Base-by-base conservation (phyloP, 2,888 invertebrate species). In the Caenorhabditis sp. region DNA sequence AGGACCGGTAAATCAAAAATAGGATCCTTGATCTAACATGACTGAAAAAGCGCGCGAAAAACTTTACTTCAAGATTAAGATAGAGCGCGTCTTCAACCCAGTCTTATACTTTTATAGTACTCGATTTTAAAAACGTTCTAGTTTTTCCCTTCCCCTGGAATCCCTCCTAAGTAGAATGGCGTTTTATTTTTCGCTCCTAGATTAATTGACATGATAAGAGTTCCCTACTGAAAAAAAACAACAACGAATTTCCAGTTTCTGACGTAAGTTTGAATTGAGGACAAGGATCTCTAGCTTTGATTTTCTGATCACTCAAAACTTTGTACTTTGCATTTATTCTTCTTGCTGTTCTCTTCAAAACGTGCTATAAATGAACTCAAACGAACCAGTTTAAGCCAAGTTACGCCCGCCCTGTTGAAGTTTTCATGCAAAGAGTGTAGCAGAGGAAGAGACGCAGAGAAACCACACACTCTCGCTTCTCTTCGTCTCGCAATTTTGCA, bases 201-300 rank as follows among this genome's bases (percentile, higher is more conserved):
- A 68, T 68, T 68, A 68, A 68, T 68, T 68, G 68, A 38, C 51
- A 38, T 38, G 68, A 68, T 68, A 68, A 54, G 35, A 38, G 38
- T 28, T 14, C 7, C 38, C 24, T 19, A n/a, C n/a, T n/a, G n/a
- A n/a, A n/a, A n/a, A n/a, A n/a, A n/a, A n/a, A n/a, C n/a, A n/a
- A n/a, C n/a, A n/a, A n/a, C n/a, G n/a, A n/a, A n/a, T n/a, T n/a
- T n/a, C n/a, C 2, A 41, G 47, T 47, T 14, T 6, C 24, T 22
- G 54, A 54, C 12, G 31, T 35, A 26, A 54, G 54, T 47, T 0
- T 47, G 14, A 12, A 47, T 47, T 16, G 0, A 47, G 47, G 2
- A 47, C 47, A 47, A 16, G n/a, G n/a, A n/a, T n/a, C 47, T 47
- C 10, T 10, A 51, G 51, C 1, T 51, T 1, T 19, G 24, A 14